Conservation (phyloP, 2,113 vertebrate genomes). For the Pituophis catenifer region DNA sequence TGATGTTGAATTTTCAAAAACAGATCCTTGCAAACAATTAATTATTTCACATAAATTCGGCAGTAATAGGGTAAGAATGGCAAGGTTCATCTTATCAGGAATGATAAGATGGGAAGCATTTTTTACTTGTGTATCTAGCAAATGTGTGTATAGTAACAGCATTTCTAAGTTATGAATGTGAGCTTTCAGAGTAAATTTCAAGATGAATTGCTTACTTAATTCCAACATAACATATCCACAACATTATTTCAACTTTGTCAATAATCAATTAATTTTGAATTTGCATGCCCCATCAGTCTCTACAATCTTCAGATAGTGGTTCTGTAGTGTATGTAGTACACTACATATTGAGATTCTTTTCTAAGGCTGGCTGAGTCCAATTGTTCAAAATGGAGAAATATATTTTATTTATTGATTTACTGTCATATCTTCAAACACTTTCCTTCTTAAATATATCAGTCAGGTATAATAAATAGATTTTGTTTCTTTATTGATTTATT, state of each 20-base stretch:
- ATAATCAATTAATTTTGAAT: background rate
- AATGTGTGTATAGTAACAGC: background rate
- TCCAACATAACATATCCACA: background rate
- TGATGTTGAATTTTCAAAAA: background rate
- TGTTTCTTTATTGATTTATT: background rate
- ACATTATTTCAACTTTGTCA: background rate
- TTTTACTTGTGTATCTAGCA: background rate
- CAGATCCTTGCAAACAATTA: background rate
- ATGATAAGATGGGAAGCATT: background rate
- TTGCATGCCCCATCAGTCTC: background rate
- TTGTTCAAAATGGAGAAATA: background rate
- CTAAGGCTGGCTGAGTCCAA: background rate
- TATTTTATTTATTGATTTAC: background rate
- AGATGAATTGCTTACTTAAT: background rate
- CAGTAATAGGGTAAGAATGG: background rate
- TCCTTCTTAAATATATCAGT: constrained; percentile 24
- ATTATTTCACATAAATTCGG: background rate
- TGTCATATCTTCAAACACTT: background rate
- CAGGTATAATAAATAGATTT: constrained; percentile 10
- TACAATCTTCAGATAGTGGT: background rate
- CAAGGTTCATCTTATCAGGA: background rate
- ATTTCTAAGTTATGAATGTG: background rate
- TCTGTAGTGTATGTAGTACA: background rate
- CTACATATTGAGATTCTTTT: background rate
- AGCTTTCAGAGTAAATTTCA: background rate